Evolutionary conservation across 2,888 invertebrate genomes (phyloP).

Genomic region (Caenorhabditis macrosperma): DNA sequence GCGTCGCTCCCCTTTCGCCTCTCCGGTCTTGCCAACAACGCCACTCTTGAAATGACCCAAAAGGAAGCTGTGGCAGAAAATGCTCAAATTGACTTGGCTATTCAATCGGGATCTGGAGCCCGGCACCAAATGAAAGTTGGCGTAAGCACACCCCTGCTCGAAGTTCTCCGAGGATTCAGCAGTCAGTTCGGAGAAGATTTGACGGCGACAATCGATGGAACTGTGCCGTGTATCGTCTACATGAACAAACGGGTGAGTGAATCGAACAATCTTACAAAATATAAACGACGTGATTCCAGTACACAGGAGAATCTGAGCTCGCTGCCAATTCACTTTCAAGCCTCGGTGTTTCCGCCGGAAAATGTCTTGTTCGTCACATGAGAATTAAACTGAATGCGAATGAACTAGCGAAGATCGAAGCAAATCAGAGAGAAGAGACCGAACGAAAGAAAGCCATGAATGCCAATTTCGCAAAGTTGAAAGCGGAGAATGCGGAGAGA

Average conservation of each 20-base stretch:
- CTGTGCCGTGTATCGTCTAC: conserved; percentile 64
- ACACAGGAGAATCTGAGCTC: conserved; percentile 51
- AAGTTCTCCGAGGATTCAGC: conserved; percentile 56
- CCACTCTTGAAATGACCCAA: conserved; percentile 89
- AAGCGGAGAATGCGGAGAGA: conserved; percentile 65
- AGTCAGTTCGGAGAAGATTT: conserved; percentile 59
- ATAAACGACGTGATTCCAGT: too few relatives aligned
- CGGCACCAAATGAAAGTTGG: conserved; percentile 52
- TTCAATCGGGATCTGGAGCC: conserved; percentile 62
- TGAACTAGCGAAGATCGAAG: conserved; percentile 56
- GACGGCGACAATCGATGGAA: conserved; percentile 23
- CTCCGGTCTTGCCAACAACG: conserved; percentile 92
- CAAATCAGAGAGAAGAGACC: conserved; percentile 40
- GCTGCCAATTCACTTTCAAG: conserved; percentile 47
- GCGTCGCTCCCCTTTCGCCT: conserved; percentile 88
- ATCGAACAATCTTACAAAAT: neutral
- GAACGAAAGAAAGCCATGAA: conserved; percentile 41
- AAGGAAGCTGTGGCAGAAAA: conserved; percentile 21
- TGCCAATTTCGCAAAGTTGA: conserved; percentile 51
- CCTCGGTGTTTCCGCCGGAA: conserved; percentile 60
- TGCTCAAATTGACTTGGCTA: conserved; percentile 65
- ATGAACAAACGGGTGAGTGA: conserved; percentile 68
- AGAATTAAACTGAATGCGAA: conserved; percentile 50
- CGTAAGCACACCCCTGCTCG: conserved; percentile 40
- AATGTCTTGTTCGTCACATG: conserved; percentile 57